A percentile compares a stretch with the other conserved stretches of the same genome.
Conservation (phyloP, 23 tunicate genomes). For the Halocynthia aurantium region DNA sequence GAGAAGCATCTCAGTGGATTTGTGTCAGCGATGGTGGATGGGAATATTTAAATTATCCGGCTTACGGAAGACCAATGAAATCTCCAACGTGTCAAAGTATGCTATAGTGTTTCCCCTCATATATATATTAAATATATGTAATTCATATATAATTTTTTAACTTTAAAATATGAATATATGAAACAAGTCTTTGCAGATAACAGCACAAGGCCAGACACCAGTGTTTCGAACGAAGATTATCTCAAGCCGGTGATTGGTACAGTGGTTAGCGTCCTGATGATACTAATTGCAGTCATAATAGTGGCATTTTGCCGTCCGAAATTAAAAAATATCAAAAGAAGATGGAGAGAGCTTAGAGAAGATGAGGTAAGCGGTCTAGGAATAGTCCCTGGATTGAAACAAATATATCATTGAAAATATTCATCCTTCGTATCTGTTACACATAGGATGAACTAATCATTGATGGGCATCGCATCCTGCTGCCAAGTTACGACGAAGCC, state of each 20-base stretch:
- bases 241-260: constrained; percentile 58
- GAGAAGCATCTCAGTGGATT: constrained; percentile 23
- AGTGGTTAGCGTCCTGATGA: constrained; percentile 46
- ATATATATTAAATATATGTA: too few relatives aligned
- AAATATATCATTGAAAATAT: too few relatives aligned
- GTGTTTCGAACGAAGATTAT: constrained; percentile 34
- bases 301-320: constrained; percentile 76
- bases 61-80: neutral
- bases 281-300: constrained; percentile 45
- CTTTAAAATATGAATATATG: too few relatives aligned
- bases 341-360: constrained; percentile 80
- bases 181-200: neutral
- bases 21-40: constrained; percentile 22
- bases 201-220: constrained; percentile 11
- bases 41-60: neutral
- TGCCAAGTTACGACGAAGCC: constrained; percentile 82
- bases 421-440: too few relatives aligned
- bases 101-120: neutral
- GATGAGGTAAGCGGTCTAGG: constrained; percentile 51
- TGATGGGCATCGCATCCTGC: constrained; percentile 52
- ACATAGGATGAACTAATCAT: constrained; percentile 57
- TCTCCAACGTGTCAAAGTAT: constrained; percentile 36
- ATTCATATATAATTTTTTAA: too few relatives aligned
- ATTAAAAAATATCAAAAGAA: constrained; percentile 59
- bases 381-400: neutral